Evolutionary conservation across 1,140 invertebrate species (phyloP).

Genomic region (Dendroctonus valens): DNA sequence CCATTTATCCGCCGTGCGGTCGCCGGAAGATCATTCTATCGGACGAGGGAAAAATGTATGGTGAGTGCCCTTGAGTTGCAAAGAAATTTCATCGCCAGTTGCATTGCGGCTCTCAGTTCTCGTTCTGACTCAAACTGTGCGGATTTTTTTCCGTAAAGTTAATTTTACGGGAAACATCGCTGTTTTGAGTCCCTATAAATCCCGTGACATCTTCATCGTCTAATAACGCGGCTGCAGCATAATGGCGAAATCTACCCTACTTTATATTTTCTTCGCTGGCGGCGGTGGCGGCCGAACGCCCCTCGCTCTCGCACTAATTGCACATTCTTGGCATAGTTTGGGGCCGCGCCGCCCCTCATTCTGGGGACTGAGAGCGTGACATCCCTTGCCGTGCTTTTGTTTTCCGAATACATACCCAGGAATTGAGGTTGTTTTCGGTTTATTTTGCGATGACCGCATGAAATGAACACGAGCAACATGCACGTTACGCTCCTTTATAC

Average conservation of each 20-base stretch:
- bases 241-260: conserved; percentile 53
- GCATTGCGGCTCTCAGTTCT: no score
- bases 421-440: conserved; percentile 25
- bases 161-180: no score
- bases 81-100: no score
- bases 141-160: no score
- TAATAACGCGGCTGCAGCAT: conserved; percentile 24
- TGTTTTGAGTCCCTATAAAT: background rate
- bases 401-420: conserved; percentile 22
- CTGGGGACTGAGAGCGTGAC: conserved; percentile 26
- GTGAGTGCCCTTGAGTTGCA: conserved; percentile 65
- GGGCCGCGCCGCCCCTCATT: conserved; percentile 51
- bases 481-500: background rate
- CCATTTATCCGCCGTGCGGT: conserved; percentile 99
- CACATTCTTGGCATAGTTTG: conserved; percentile 88
- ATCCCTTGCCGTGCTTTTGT: conserved; percentile 40
- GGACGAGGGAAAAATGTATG: conserved; percentile 99
- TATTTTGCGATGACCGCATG: conserved; percentile 27
- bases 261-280: conserved; percentile 61
- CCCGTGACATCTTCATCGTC: conserved; percentile 32
- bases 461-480: conserved; percentile 14
- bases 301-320: conserved; percentile 66
- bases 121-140: no score
- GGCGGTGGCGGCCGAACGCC: conserved; percentile 44
- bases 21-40: conserved; percentile 98